A percentile compares a stretch with the other conserved stretches of the same genome.
These are phyloP conservation scores for Acrobasis consociella DNA, from an alignment of 2,888 invertebrate species.

Conservation along the genomic window DNA sequence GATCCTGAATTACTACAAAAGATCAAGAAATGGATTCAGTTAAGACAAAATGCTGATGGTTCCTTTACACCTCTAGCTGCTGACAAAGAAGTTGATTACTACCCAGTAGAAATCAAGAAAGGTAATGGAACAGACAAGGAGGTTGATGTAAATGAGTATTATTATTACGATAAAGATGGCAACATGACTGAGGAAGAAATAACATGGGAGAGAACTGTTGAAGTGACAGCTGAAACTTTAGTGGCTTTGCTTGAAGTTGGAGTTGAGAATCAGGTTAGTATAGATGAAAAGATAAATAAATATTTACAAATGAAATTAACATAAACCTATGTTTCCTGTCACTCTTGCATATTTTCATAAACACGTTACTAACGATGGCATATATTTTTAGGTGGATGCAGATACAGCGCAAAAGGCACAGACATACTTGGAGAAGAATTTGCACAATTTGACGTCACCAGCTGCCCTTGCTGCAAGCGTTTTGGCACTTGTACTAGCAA, in stretches of 20 bases:
- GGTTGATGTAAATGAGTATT: slow-evolving; percentile 72
- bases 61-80: slow-evolving; percentile 83
- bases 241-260: slow-evolving; percentile 84
- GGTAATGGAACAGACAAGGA: slow-evolving; percentile 61
- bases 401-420: slow-evolving; percentile 79
- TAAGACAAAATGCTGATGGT: slow-evolving; percentile 83
- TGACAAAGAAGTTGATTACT: slow-evolving; percentile 81
- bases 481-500: slow-evolving; percentile 81
- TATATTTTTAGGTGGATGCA: slow-evolving; percentile 65
- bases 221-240: slow-evolving; percentile 85
- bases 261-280: slow-evolving; percentile 77
- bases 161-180: slow-evolving; percentile 76
- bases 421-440: slow-evolving; percentile 81
- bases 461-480: slow-evolving; percentile 84
- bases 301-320: too few relatives aligned
- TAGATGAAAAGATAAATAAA: too few relatives aligned
- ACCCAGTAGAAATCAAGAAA: slow-evolving; percentile 67
- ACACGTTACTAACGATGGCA: too few relatives aligned
- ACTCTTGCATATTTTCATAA: too few relatives aligned
- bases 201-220: slow-evolving; percentile 80
- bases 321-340: too few relatives aligned
- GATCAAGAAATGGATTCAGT: slow-evolving; percentile 84
- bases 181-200: slow-evolving; percentile 76
- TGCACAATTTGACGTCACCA: slow-evolving; percentile 81
- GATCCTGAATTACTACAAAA: slow-evolving; percentile 84